A percentile compares a stretch with the other conserved stretches of the same genome.
These are phyloP conservation scores for Temnothorax ravouxi DNA, from an alignment of 2,888 invertebrate genomes.

Conservation along the genomic window DNA sequence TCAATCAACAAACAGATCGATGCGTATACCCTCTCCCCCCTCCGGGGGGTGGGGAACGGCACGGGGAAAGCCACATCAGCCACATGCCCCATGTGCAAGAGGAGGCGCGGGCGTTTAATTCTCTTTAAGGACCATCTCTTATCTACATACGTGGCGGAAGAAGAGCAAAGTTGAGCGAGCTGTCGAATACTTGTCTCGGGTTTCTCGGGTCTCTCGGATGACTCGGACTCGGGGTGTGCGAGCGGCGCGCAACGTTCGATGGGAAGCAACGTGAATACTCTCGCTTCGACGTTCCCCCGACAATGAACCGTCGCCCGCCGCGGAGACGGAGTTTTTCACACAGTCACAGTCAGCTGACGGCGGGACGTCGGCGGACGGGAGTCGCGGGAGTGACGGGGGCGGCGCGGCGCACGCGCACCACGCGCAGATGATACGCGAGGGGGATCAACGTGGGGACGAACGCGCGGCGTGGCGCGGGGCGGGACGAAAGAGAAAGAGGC, in stretches of 20 bases:
- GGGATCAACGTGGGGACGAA: too few species aligned
- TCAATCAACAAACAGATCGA: background rate
- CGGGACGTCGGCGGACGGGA: too few species aligned
- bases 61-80: background rate
- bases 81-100: background rate
- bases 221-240: too few species aligned
- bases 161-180: constrained; percentile 36
- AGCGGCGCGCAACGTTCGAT: constrained; percentile 59
- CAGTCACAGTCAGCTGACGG: constrained; percentile 75
- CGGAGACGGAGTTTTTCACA: constrained; percentile 62
- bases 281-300: constrained; percentile 86
- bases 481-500: constrained; percentile 53
- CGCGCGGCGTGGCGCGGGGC: constrained; percentile 19
- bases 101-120: too few species aligned
- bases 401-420: background rate
- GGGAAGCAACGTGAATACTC: constrained; percentile 85
- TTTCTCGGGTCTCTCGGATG: background rate
- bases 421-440: background rate
- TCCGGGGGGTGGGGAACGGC: too few species aligned
- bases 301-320: constrained; percentile 68
- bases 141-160: constrained; percentile 21
- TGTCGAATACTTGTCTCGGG: constrained; percentile 56
- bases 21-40: too few species aligned
- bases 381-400: background rate
- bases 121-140: background rate